These are phyloP conservation scores for Coelopa pilipes DNA, from an alignment of 2,888 invertebrate genomes.

Conservation along the genomic window DNA sequence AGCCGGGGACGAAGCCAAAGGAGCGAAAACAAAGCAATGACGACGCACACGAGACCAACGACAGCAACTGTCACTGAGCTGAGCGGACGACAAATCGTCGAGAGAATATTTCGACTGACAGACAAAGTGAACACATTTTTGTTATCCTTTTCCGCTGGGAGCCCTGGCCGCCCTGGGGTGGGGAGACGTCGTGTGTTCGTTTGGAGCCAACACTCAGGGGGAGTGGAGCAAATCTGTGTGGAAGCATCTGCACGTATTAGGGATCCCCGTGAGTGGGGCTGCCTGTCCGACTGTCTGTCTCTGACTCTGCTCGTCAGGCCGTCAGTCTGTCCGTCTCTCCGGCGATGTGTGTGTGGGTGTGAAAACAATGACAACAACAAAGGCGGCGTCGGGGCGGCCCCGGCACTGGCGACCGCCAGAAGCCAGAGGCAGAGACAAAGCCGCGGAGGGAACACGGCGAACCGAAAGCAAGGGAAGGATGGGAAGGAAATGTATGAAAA, in stretches of 20 bases:
- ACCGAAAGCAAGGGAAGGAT: too few species aligned
- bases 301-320: too few species aligned
- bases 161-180: too few species aligned
- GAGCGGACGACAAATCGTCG: not conserved
- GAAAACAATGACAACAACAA: not conserved
- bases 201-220: not conserved
- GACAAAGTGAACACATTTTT: slow-evolving; percentile 11
- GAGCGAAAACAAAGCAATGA: not conserved
- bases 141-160: not conserved
- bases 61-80: not conserved
- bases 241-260: too few species aligned
- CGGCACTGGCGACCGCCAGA: not conserved
- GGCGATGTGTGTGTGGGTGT: too few species aligned
- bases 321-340: too few species aligned
- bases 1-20: not conserved
- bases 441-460: not conserved
- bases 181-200: not conserved
- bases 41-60: not conserved
- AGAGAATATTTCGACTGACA: not conserved
- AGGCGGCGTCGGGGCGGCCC: not conserved
- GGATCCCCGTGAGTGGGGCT: too few species aligned
- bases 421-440: not conserved
- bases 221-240: not conserved
- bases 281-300: too few species aligned
- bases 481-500: too few species aligned